Base-by-base conservation (phyloP, 2,888 invertebrate species). In the Candidula unifasciata region DNA sequence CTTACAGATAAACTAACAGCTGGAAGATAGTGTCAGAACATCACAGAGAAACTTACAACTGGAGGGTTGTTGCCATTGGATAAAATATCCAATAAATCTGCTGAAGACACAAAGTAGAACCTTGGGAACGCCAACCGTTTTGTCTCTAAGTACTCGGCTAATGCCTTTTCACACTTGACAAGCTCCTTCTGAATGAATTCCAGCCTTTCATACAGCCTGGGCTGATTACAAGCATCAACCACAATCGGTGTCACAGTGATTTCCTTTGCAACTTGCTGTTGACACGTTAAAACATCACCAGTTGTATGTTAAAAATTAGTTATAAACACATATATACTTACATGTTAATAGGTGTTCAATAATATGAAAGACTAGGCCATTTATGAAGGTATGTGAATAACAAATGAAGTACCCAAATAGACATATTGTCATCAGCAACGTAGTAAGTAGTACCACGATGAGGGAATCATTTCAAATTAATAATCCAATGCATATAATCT, bases 31-130 rank as follows among this genome's bases (percentile, higher is more conserved):
- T 44, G 6, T 10, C 44, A 44, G 44, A 44, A 6, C 44, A 44
- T 44, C 44, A 60, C 27, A 68, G 30, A 52, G n/a, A 44, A 5
- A 54, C 92, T 88, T 89, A 93, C 93, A 77, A 90, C 89, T n/a
- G 96, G 96, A 8, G 98, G 98, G 93, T 97, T 97, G 93, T 98
- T 98, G 86, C 98, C 98, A 93, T 98, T 98, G 21, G 98, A 98
- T 74, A 99, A 95, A 89, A 99, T 97, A 93, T 99, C 98, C 86
- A 99, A 94, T 81, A 99, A 94, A 95, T 99, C 99, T 81, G 97
- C 98, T 13, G 98, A 98, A 18, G 98, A 98, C 0, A 99, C 97
- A 94, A 99, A 99, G 94, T 99, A 99, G 94, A 99, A 99, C 92
- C 98, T 95, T 27, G 98, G 98, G 94, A 99, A 99, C 2, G 98